These are phyloP conservation scores for Himantopus leucocephalus DNA, from an alignment of 2,113 vertebrate species.

Conservation along the genomic window DNA sequence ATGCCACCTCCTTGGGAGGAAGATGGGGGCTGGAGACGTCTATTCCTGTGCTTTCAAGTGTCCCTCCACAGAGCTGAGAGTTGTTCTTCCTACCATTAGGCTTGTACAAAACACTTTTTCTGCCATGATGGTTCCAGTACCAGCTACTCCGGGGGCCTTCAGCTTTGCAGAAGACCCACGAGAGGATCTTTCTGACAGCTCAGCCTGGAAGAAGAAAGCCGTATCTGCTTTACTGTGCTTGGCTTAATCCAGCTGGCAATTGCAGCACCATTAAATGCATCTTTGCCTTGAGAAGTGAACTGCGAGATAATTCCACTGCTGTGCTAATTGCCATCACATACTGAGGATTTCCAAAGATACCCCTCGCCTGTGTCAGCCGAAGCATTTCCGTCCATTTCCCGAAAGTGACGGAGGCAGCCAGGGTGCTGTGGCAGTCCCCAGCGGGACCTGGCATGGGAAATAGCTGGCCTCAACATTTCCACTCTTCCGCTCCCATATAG, in stretches of 20 bases:
- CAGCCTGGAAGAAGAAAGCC: background rate
- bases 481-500: background rate
- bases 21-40: background rate
- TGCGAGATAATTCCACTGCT: background rate
- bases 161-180: background rate
- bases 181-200: background rate
- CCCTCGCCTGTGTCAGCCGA: background rate
- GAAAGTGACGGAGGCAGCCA: background rate
- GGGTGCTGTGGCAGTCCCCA: background rate
- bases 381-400: background rate
- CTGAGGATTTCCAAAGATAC: background rate
- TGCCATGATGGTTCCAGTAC: background rate
- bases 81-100: background rate
- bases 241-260: constrained; percentile 14
- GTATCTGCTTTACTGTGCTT: background rate
- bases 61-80: background rate
- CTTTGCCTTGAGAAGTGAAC: background rate
- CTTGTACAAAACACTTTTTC: background rate
- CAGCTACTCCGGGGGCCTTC: background rate
- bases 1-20: background rate
- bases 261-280: background rate
- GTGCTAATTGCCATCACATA: background rate
- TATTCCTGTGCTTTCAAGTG: background rate
- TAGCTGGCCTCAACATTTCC: background rate
- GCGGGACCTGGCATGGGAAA: background rate